Evolutionary conservation across 1,140 invertebrate species (phyloP), one percentile per base, ranked within the genome.

Genomic region (Nebria ingens): DNA sequence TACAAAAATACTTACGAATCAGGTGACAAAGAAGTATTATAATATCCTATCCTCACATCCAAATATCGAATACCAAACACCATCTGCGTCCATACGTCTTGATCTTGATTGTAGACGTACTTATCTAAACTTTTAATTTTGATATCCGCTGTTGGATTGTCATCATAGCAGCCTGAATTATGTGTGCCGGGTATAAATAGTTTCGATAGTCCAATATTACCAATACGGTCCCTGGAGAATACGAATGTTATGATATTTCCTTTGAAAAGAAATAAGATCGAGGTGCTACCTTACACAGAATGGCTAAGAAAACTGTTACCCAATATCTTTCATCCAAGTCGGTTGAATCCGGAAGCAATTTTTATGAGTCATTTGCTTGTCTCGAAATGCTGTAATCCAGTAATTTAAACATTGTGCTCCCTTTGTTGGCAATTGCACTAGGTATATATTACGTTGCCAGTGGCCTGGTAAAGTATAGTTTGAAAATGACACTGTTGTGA

Each of bases 61-160:
- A 92, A 72, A 65, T 89, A 91, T 61, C 89, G 74, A 63, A 89
- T 83, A 21, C 89, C 88, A 65, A 88, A 84, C 1, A 87, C 81
- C 12, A 91, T 72, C 65, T 91, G 88, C 0, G 79, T 79, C 81
- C 86, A 91, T 17, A 91, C 75, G 62, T 84, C 80, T 38, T 84
- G 79, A 65, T 90, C 86, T 69, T 92, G 89, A 19, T 79, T 81
- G 3, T 79, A 61, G 50, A 78, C 61, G 59, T 78, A 82, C n/a
- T 73, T 68, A 56, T 73, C 64, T 53, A 74, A 68, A 34, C 68
- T 69, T 38, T 74, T 70, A 15, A 53, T 19, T 61, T 61, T n/a
- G 68, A 62, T 1, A 71, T 70, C 19, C 71, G 59, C 20, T 75
- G 71, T 17, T 11, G 40, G 40, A 1, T 65, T 67, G 21, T 72